Evolutionary conservation across 2,113 vertebrate genomes (phyloP).

Genomic region (Ia io): DNA sequence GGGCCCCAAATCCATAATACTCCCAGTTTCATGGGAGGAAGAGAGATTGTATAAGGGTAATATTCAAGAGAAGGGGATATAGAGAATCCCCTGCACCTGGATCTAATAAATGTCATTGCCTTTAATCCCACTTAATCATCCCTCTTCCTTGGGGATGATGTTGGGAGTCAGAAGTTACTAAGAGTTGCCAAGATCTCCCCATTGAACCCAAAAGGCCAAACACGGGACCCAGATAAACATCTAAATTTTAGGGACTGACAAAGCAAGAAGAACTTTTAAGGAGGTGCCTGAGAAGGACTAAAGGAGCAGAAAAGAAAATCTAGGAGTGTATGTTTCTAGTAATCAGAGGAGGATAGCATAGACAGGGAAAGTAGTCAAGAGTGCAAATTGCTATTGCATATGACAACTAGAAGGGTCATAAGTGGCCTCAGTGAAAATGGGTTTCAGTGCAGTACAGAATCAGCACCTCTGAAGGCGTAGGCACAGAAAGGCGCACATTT

Average conservation of each 20-base stretch:
- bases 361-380: neutral
- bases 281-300: neutral
- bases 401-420: neutral
- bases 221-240: neutral
- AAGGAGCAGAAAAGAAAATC: neutral
- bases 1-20: neutral
- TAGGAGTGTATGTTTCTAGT: neutral
- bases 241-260: neutral
- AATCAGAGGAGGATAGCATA: neutral
- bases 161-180: neutral
- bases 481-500: neutral
- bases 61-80: neutral
- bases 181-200: neutral
- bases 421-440: neutral
- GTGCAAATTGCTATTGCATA: neutral
- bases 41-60: neutral
- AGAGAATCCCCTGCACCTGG: neutral
- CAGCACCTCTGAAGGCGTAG: neutral
- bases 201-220: slow-evolving; percentile 18
- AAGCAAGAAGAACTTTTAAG: slow-evolving; percentile 6
- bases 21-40: neutral
- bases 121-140: slow-evolving; percentile 1
- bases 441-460: neutral
- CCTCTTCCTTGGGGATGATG: slow-evolving; percentile 23
- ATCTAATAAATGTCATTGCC: slow-evolving; percentile 29